Percentiles rank a stretch among this genome's conserved stretches.
These are phyloP conservation scores for Bovichtus diacanthus DNA, from an alignment of 2,797 vertebrate species.

Conservation along the genomic window DNA sequence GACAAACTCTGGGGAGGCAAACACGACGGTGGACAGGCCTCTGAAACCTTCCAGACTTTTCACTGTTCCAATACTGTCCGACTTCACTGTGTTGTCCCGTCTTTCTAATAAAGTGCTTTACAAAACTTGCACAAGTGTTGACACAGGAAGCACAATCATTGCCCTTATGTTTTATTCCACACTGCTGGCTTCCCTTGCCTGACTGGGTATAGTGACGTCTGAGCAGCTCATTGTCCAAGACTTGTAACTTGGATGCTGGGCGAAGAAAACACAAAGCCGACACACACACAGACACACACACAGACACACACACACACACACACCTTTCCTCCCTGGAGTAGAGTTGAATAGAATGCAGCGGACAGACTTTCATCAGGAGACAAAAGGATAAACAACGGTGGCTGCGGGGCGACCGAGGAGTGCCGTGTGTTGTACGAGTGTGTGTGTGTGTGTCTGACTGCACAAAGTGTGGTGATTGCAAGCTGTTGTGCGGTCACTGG, in stretches of 20 bases:
- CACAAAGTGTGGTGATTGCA: conserved; percentile 16
- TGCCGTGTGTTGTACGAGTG: neutral
- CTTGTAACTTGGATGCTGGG: conserved; percentile 1
- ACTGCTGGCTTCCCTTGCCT: conserved; percentile 11
- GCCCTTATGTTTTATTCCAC: conserved; percentile 20
- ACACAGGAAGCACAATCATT: no score
- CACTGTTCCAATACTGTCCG: neutral
- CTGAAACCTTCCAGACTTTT: neutral
- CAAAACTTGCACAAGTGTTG: no score
- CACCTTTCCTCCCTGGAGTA: conserved; percentile 9
- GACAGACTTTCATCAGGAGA: conserved; percentile 37
- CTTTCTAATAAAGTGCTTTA: neutral
- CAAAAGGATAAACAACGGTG: conserved; percentile 29
- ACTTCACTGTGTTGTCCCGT: neutral
- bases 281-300: no score
- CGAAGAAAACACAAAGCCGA: neutral
- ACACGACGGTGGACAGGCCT: conserved; percentile 21
- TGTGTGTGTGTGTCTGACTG: neutral
- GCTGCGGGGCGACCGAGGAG: conserved; percentile 26
- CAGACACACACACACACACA: neutral
- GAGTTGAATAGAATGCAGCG: conserved; percentile 5
- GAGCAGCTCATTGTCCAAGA: conserved; percentile 8
- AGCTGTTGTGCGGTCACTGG: conserved; percentile 26
- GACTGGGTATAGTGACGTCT: conserved; percentile 11
- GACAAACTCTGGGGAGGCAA: conserved; percentile 18